Conservation (phyloP, 2,797 vertebrate species). For the Gallinago solitaria region DNA sequence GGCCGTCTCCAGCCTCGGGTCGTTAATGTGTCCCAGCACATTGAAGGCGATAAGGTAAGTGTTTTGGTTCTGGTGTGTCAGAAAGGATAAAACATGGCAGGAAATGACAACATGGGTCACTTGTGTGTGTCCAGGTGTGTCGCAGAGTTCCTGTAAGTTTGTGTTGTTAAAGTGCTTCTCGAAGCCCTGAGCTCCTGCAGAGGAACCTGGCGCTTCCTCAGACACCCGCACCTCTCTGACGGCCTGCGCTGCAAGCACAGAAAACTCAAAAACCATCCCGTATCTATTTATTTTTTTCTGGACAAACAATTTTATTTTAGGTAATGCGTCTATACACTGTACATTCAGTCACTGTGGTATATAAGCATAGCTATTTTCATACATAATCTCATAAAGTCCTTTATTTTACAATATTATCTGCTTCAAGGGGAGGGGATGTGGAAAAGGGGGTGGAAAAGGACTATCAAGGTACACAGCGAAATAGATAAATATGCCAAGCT, state of each 20-base stretch:
- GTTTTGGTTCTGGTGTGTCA: not conserved
- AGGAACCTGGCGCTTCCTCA: accelerated
- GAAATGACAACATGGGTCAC: accelerated
- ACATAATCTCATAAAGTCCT: conserved; percentile 93
- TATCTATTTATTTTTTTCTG: conserved; percentile 72
- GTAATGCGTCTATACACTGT: conserved; percentile 99
- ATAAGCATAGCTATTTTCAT: conserved; percentile 95
- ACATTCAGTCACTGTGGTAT: conserved; percentile 97
- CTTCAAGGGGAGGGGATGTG: conserved; percentile 75
- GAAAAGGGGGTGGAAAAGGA: conserved; percentile 73
- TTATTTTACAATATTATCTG: conserved; percentile 92
- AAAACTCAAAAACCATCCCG: not conserved
- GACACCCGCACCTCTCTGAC: accelerated
- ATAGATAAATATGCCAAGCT: conserved; percentile 90
- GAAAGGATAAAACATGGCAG: not conserved
- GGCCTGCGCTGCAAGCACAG: not conserved
- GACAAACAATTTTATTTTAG: conserved; percentile 98
- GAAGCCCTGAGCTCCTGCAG: not conserved
- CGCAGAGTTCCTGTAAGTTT: not conserved
- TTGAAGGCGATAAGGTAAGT: accelerated
- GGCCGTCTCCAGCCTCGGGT: not conserved
- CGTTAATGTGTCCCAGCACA: accelerated
- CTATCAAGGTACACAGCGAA: conserved; percentile 79
- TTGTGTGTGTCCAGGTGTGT: accelerated
- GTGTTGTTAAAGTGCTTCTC: accelerated